Evolutionary conservation across 1,140 invertebrate genomes (phyloP).

Genomic region (Heliconius himera): DNA sequence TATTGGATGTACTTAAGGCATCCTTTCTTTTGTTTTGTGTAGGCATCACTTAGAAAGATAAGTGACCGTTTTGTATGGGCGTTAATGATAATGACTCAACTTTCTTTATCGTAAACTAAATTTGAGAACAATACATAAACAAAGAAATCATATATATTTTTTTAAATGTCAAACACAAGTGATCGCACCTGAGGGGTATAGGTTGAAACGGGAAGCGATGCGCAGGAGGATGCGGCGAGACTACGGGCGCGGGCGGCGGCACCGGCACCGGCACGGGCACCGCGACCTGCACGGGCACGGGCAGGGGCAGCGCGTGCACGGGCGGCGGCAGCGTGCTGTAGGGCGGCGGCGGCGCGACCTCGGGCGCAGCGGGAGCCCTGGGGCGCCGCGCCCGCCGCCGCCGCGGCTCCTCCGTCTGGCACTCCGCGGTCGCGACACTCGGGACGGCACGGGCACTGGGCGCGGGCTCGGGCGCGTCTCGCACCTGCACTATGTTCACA

Average conservation of each 20-base stretch:
- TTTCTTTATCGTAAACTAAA: conserved; percentile 18
- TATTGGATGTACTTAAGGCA: conserved; percentile 28
- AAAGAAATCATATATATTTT: not conserved
- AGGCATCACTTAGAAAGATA: conserved; percentile 14
- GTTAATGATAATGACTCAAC: conserved; percentile 20
- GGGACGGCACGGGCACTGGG: conserved; percentile 74
- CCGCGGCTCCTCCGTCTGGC: conserved; percentile 76
- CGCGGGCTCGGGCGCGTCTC: conserved; percentile 61
- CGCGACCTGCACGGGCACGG: conserved; percentile 48
- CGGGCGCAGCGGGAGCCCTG: conserved; percentile 58
- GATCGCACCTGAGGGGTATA: conserved; percentile 72
- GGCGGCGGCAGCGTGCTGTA: conserved; percentile 77
- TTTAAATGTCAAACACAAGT: not conserved
- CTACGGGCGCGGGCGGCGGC: conserved; percentile 53
- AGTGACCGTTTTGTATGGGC: conserved; percentile 17
- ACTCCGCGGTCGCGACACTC: conserved; percentile 73
- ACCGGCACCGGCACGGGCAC: conserved; percentile 50
- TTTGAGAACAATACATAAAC: not conserved
- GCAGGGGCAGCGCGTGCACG: conserved; percentile 49
- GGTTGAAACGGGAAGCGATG: conserved; percentile 80
- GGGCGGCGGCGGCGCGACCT: conserved; percentile 72
- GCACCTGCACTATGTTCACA: conserved; percentile 77
- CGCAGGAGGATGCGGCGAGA: conserved; percentile 62
- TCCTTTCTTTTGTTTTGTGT: conserved; percentile 39
- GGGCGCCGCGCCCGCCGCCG: conserved; percentile 60